These are phyloP conservation scores for Tetheella fluctuosa DNA, from an alignment of 2,888 invertebrate species.

Conservation along the genomic window DNA sequence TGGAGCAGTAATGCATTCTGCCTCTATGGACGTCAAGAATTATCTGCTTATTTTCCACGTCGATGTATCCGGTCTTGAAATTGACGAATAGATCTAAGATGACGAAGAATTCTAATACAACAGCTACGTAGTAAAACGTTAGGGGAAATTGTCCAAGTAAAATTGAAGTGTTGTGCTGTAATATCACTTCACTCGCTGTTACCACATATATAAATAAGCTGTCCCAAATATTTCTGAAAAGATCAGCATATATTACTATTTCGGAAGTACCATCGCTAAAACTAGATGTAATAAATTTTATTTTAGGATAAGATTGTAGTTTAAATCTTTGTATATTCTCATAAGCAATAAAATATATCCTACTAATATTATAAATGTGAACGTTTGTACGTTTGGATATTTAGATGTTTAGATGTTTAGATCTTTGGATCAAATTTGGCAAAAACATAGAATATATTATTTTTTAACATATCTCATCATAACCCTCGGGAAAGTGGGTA, in stretches of 20 bases:
- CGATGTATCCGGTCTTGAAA: slow-evolving; percentile 38
- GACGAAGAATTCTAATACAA: slow-evolving; percentile 31
- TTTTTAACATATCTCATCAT: too few relatives aligned
- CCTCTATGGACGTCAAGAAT: slow-evolving; percentile 32
- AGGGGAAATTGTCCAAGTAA: slow-evolving; percentile 21
- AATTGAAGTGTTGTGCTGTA: slow-evolving; percentile 38
- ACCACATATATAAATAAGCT: slow-evolving; percentile 29
- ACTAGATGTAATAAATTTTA: too few relatives aligned
- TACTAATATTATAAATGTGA: too few relatives aligned
- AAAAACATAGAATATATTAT: too few relatives aligned
- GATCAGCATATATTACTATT: neutral
- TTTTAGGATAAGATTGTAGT: too few relatives aligned
- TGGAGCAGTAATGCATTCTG: slow-evolving; percentile 37
- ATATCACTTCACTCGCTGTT: slow-evolving; percentile 27
- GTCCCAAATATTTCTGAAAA: slow-evolving; percentile 46
- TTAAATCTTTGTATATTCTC: too few relatives aligned
- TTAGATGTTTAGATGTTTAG: too few relatives aligned
- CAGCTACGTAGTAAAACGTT: slow-evolving; percentile 27
- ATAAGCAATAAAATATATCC: too few relatives aligned
- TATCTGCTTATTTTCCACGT: slow-evolving; percentile 29
- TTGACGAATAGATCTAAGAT: slow-evolving; percentile 40
- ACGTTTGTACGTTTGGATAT: too few relatives aligned
- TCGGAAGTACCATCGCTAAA: too few relatives aligned
- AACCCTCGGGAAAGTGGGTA: too few relatives aligned
- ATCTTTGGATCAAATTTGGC: too few relatives aligned